phyloP scores from a whole-genome alignment of 2,113 vertebrate species.

The Xenotilapia flavipinnis region DNA sequence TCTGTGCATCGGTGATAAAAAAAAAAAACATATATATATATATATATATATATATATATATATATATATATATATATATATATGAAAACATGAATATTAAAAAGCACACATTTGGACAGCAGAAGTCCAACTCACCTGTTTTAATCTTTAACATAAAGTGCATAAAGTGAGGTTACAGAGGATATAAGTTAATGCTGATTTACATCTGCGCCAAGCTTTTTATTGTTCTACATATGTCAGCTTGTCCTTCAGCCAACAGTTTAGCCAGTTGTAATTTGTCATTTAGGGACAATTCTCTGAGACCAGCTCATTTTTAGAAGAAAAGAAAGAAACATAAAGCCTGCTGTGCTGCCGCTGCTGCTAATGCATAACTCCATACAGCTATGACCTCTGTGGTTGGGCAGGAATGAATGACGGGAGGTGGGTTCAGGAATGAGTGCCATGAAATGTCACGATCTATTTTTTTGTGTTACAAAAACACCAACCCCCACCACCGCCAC shows the following conservation, averaged over 20 bases:
- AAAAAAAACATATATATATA: too few relatives aligned
- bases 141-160: neutral
- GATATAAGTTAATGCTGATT: neutral
- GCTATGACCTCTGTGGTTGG: neutral
- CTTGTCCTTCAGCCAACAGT: neutral
- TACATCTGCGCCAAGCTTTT: neutral
- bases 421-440: neutral
- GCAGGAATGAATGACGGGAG: neutral
- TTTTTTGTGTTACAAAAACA: neutral
- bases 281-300: neutral
- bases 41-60: too few relatives aligned
- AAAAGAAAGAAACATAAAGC: neutral
- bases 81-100: too few relatives aligned
- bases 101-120: neutral
- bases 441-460: neutral
- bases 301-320: neutral
- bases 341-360: neutral
- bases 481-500: neutral
- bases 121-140: neutral
- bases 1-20: too few relatives aligned
- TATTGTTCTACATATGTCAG: neutral
- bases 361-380: neutral
- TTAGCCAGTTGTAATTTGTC: neutral
- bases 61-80: fast-evolving
- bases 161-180: neutral